Base-by-base conservation (phyloP, 2,113 vertebrate genomes). In the Cavia aperea region DNA sequence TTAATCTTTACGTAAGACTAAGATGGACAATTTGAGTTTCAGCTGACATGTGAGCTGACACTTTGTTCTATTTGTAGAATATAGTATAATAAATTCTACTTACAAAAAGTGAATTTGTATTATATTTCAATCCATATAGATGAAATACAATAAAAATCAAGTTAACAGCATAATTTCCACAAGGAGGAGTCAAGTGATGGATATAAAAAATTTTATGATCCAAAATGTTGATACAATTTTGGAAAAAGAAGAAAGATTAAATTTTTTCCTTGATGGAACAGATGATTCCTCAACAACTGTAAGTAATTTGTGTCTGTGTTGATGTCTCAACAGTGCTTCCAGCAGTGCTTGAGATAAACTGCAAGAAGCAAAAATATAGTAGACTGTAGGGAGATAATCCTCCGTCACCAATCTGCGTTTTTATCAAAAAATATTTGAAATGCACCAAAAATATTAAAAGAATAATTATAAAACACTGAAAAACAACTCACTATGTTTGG, bases 161-260 rank as follows among this genome's bases (percentile, higher is more conserved):
- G 81, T 29, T 54, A 43, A 89, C 54, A 63, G 78, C 54, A 85
- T 3, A 0, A n/a, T 95, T 87, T 92, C 95, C 73, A 93, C 96
- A 12, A 97, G 98, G n/a, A 98, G 97, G 62, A 97, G 95, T 92
- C 98, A 98, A 95, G 98, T 98, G 62, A 98, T 98, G 89, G 98
- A 98, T 93, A 98, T 98, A 10, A 98, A 98, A 97, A 97, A 98
- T 16, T 97, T 98, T 49, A 97, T 98, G 93, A 97, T 96, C 81
- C 98, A 98, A 97, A 99, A 98, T 97, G 98, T 98, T 87, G 97
- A 98, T 92, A 98, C 98, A 94, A 98, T 98, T 89, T 93, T 98
- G 96, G 98, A 98, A 95, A 97, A 97, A 36, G 98, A 98, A 46
- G 98, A 98, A 94, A 96, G 94, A 24, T 54, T 98, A 63, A 98